Percentiles rank a stretch among this genome's conserved stretches.
Conservation (phyloP, 2,113 vertebrate genomes). For the Microcebus lehilahytsara region DNA sequence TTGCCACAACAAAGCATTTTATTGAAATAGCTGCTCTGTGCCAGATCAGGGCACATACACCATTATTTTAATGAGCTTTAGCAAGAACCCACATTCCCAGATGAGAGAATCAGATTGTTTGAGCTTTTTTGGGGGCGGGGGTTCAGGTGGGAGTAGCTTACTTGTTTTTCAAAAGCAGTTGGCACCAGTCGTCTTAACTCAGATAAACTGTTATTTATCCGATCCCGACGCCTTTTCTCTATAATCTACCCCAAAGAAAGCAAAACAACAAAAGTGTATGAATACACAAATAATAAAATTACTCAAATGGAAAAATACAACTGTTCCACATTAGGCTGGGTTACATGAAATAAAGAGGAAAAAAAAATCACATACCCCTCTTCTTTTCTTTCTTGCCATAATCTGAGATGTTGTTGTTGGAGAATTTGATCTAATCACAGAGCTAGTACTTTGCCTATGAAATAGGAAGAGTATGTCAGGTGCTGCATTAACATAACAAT, state of each 20-base stretch:
- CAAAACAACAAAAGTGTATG: slow-evolving; percentile 76
- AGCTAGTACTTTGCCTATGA: slow-evolving; percentile 87
- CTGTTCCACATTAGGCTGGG: slow-evolving; percentile 41
- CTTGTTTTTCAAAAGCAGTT: slow-evolving; percentile 97
- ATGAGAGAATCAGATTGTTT: slow-evolving; percentile 76
- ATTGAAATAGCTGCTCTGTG: slow-evolving; percentile 84
- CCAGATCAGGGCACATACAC: slow-evolving; percentile 85
- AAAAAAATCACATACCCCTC: slow-evolving; percentile 85
- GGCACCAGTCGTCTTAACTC: slow-evolving; percentile 95
- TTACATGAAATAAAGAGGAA: slow-evolving; percentile 38
- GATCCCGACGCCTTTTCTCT: slow-evolving; percentile 96
- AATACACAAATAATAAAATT: slow-evolving; percentile 63
- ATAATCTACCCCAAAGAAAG: slow-evolving; percentile 89
- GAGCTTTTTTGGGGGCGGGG: slow-evolving; percentile 34
- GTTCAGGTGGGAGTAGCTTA: slow-evolving; percentile 78
- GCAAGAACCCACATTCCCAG: slow-evolving; percentile 81
- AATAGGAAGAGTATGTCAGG: slow-evolving; percentile 78
- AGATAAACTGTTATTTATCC: slow-evolving; percentile 96
- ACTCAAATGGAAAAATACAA: slow-evolving; percentile 58
- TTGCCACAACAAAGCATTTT: slow-evolving; percentile 89
- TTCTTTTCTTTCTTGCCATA: slow-evolving; percentile 95
- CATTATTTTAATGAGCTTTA: slow-evolving; percentile 87
- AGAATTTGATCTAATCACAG: slow-evolving; percentile 90
- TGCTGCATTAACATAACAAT: slow-evolving; percentile 49
- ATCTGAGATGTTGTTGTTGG: slow-evolving; percentile 93